Percentiles rank a stretch among this genome's conserved stretches.
These are phyloP conservation scores for Drosophila mimetica DNA, from an alignment of 2,888 invertebrate genomes.

Conservation along the genomic window DNA sequence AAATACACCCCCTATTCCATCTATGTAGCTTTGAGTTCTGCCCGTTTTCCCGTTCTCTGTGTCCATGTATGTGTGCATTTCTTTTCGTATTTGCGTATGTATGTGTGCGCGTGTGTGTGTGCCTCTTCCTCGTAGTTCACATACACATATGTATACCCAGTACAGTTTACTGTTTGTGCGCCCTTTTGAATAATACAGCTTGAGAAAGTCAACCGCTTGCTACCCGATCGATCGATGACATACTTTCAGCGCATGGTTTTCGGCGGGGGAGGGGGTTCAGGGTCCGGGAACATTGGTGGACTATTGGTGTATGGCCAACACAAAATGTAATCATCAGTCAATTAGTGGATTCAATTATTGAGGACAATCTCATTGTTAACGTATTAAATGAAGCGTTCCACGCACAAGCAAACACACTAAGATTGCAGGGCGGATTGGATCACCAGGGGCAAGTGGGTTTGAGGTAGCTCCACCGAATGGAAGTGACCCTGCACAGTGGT, in stretches of 20 bases:
- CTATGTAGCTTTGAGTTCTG: slow-evolving; percentile 60
- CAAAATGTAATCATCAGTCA: slow-evolving; percentile 80
- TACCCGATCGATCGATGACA: slow-evolving; percentile 68
- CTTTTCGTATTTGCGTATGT: slow-evolving; percentile 35
- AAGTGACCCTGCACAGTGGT: slow-evolving; percentile 21
- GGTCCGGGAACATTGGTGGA: slow-evolving; percentile 4
- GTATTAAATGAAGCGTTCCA: slow-evolving; percentile 80
- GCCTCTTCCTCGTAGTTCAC: slow-evolving; percentile 26
- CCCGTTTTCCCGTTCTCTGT: slow-evolving; percentile 61
- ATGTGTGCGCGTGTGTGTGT: slow-evolving; percentile 22
- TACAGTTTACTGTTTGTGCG: slow-evolving; percentile 38
- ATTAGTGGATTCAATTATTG: slow-evolving; percentile 82
- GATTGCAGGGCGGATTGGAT: slow-evolving; percentile 23
- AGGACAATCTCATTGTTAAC: slow-evolving; percentile 78
- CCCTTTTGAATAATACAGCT: slow-evolving; percentile 68
- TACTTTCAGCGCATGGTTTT: slow-evolving; percentile 44
- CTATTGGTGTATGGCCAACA: slow-evolving; percentile 67
- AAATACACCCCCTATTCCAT: slow-evolving; percentile 7
- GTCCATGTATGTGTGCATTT: slow-evolving; percentile 46
- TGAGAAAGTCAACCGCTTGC: slow-evolving; percentile 72
- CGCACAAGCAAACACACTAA: slow-evolving; percentile 71
- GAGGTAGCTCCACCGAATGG: background rate
- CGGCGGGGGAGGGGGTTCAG: background rate
- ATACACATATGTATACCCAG: slow-evolving; percentile 18
- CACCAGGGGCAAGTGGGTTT: background rate